These are phyloP conservation scores for Carassius carassius DNA, from an alignment of 2,113 vertebrate species.

Conservation along the genomic window DNA sequence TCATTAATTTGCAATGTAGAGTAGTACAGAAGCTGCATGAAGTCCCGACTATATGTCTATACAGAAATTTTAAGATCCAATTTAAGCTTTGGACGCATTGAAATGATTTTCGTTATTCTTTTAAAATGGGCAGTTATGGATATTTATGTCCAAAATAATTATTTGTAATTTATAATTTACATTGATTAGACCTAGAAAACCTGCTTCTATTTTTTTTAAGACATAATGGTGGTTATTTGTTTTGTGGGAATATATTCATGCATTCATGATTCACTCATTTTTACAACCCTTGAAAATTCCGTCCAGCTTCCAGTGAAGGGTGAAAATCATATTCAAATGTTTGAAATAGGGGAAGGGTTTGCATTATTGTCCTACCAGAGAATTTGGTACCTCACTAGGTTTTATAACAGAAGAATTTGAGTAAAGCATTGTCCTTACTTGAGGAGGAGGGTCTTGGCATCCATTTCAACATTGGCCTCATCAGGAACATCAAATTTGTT, in stretches of 20 bases:
- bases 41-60: neutral
- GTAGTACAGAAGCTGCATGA: neutral
- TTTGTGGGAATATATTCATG: too few relatives aligned
- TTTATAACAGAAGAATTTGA: neutral
- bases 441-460: constrained; percentile 88
- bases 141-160: too few relatives aligned
- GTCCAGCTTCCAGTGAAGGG: too few relatives aligned
- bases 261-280: too few relatives aligned
- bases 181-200: too few relatives aligned
- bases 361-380: neutral
- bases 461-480: constrained; percentile 89
- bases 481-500: constrained; percentile 95
- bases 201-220: too few relatives aligned
- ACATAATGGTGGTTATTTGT: neutral
- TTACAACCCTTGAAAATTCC: too few relatives aligned
- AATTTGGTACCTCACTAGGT: neutral
- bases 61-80: neutral
- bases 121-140: neutral
- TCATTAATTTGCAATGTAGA: neutral
- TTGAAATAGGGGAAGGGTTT: neutral
- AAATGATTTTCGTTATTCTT: neutral
- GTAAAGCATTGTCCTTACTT: constrained; percentile 78
- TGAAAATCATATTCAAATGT: neutral
- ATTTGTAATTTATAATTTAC: too few relatives aligned
- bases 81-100: neutral